Conservation (phyloP, 1,140 invertebrate genomes). For the Heliothis subflexa region DNA sequence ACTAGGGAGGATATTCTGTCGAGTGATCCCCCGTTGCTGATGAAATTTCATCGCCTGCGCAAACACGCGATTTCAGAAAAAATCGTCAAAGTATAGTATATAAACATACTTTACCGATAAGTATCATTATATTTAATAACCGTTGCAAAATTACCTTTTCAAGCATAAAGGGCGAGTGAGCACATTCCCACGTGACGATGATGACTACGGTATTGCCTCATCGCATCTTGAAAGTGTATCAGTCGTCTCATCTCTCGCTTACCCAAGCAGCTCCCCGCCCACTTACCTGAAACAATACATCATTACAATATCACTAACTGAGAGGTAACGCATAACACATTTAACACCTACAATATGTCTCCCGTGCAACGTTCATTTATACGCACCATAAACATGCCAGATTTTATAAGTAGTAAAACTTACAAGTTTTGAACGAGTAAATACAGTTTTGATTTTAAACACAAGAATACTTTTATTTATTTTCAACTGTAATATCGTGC, state of each 20-base stretch:
- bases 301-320: constrained; percentile 81
- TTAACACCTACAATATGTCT: constrained; percentile 55
- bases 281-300: constrained; percentile 85
- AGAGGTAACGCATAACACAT: constrained; percentile 62
- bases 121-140: constrained; percentile 56
- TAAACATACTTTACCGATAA: constrained; percentile 48
- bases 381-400: background rate
- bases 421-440: background rate
- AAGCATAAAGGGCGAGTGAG: constrained; percentile 57
- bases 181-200: constrained; percentile 28
- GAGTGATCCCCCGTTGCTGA: constrained; percentile 60
- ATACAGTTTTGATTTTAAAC: background rate
- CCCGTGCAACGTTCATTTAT: constrained; percentile 4
- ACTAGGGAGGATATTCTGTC: constrained; percentile 60
- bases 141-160: constrained; percentile 49
- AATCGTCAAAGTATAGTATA: constrained; percentile 37
- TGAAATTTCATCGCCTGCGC: constrained; percentile 65
- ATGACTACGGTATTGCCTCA: constrained; percentile 67
- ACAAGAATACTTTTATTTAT: background rate
- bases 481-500: background rate
- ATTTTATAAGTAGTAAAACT: constrained; percentile 10
- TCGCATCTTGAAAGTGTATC: constrained; percentile 71
- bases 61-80: constrained; percentile 61
- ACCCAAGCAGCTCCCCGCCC: constrained; percentile 67
- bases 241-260: constrained; percentile 67